These are phyloP conservation scores for Ammospiza nelsoni DNA, from an alignment of 2,113 vertebrate genomes.

Conservation along the genomic window DNA sequence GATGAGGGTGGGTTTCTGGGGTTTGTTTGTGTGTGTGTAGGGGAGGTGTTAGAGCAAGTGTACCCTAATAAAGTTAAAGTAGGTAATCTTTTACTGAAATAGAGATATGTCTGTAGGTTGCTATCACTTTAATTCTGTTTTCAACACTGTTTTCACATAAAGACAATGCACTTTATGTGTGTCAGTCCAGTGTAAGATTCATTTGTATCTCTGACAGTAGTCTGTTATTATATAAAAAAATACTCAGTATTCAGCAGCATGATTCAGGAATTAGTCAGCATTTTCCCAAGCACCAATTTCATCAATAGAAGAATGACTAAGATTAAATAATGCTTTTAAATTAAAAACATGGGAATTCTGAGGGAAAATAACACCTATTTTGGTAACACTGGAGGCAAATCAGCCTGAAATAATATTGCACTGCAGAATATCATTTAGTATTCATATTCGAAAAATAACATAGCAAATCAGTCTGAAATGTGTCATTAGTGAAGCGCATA, in stretches of 20 bases:
- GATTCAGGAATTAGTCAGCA: neutral
- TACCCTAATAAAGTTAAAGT: neutral
- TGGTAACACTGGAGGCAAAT: neutral
- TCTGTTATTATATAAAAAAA: neutral
- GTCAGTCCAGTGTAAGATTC: neutral
- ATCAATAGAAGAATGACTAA: neutral
- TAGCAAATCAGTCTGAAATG: neutral
- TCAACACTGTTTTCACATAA: neutral
- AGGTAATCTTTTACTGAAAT: neutral
- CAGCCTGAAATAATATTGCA: neutral
- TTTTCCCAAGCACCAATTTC: neutral
- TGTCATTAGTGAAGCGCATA: neutral
- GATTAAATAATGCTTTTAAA: neutral
- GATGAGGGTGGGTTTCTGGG: neutral
- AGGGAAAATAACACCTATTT: neutral
- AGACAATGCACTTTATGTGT: neutral
- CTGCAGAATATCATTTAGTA: neutral
- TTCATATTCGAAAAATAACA: neutral
- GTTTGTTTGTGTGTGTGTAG: fast-evolving
- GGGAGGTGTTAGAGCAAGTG: neutral
- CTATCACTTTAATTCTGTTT: neutral
- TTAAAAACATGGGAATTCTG: neutral
- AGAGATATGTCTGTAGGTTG: neutral
- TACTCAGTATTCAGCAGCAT: neutral
- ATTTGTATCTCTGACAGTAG: neutral